These are phyloP conservation scores for Scolopax mira DNA, from an alignment of 2,113 vertebrate genomes.

Conservation along the genomic window DNA sequence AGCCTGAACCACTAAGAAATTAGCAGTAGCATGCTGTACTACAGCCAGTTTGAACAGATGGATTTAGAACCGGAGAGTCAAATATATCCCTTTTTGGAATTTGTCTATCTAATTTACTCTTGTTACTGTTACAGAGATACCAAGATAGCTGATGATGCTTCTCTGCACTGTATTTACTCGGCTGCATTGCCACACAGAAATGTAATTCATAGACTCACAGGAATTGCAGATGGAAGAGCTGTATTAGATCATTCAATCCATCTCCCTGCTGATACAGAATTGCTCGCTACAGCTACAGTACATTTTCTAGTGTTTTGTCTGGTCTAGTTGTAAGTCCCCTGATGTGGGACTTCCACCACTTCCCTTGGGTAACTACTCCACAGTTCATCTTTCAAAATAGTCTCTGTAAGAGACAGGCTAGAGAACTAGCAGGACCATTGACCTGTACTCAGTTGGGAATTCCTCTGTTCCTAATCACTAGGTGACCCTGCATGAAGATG, in stretches of 20 bases:
- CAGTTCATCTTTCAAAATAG: slow-evolving; percentile 52
- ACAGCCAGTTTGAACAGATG: slow-evolving; percentile 72
- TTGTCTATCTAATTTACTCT: slow-evolving; percentile 64
- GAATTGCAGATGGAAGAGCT: slow-evolving; percentile 62
- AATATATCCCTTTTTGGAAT: slow-evolving; percentile 68
- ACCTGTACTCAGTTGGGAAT: not conserved
- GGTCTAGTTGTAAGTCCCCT: slow-evolving; percentile 42
- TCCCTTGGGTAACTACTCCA: slow-evolving; percentile 22
- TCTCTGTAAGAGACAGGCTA: slow-evolving; percentile 10
- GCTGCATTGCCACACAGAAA: slow-evolving; percentile 48
- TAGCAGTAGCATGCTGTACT: slow-evolving; percentile 12
- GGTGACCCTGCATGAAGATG: not conserved
- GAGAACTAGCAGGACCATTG: not conserved
- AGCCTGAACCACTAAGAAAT: slow-evolving; percentile 43
- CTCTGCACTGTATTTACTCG: slow-evolving; percentile 63
- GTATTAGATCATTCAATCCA: slow-evolving; percentile 63
- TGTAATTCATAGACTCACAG: slow-evolving; percentile 65
- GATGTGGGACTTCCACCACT: not conserved
- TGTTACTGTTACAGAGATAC: slow-evolving; percentile 54
- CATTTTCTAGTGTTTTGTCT: slow-evolving; percentile 56
- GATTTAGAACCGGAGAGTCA: slow-evolving; percentile 62
- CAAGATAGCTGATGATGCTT: slow-evolving; percentile 50
- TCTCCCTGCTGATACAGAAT: slow-evolving; percentile 55
- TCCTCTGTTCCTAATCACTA: slow-evolving; percentile 9
- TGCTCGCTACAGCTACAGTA: slow-evolving; percentile 21